Base-by-base conservation (phyloP, 1,140 invertebrate genomes). In the Gryllus bimaculatus region DNA sequence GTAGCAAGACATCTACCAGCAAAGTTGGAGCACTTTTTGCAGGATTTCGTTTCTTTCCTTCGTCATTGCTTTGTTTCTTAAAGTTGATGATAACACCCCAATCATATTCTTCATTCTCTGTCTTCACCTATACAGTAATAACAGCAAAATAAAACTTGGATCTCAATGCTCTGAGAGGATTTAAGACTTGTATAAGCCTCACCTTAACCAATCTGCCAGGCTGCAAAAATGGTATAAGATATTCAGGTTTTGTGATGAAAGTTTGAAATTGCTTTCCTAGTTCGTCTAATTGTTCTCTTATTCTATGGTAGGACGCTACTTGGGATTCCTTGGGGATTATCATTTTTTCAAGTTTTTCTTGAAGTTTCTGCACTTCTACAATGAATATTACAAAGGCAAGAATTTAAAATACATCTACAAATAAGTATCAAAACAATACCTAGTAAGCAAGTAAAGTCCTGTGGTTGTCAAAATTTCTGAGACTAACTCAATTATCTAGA, bases 31-130 rank as follows among this genome's bases (percentile, higher is more conserved):
- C 54, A 20, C 3, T 73, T 15, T 73, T 79, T 6, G 73, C 12
- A 10, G 78, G 76, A 12, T 21, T 79, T 82, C 81, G n/a, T 74
- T 81, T 79, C 73, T 77, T 80, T 20, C 13, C 47, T n/a, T 73
- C 78, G 2, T n/a, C 7, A 47, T 78, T 78, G 15, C 75, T 48
- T 47, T 79, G 73, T 47, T 95, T 96, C 82, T 95, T 93, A 83
- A 96, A 98, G 85, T 97, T 98, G 0, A 99, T 90, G 74, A 99
- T 91, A 47, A 97, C 94, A 54, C 96, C 96, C 97, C 98, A 99
- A 82, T 97, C 97, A 86, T 97, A 99, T 84, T 96, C 93, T 79
- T 94, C 88, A 0, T 92, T 90, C 77, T 93, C 92, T 83, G 93
- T 94, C 87, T 96, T 95, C 5, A 98, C 95, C 87, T 97, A 95